phyloP scores from a whole-genome alignment of 2,888 invertebrate species.

The Chloromyia formosa region DNA sequence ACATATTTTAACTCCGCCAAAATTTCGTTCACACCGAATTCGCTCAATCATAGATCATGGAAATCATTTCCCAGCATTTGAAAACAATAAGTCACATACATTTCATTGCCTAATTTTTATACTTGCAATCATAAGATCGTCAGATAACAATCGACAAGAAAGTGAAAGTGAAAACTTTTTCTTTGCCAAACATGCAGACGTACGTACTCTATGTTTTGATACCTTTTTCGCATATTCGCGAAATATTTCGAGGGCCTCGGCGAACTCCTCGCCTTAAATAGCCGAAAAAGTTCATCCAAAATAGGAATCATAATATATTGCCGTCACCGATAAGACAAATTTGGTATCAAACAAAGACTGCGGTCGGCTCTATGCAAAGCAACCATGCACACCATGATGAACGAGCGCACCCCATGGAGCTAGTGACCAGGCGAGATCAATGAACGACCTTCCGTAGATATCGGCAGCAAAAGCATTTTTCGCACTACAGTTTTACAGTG shows the following conservation, averaged over 20 bases:
- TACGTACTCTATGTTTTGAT: not conserved
- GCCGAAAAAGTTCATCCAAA: not conserved
- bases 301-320: not conserved
- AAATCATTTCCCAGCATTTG: conserved; percentile 34
- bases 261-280: not conserved
- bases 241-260: not conserved
- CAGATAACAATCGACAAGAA: conserved; percentile 20
- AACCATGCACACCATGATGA: not conserved
- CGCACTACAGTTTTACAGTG: too few species aligned
- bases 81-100: conserved; percentile 34
- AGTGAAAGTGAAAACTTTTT: conserved; percentile 37
- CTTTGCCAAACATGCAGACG: not conserved
- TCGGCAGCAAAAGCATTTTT: not conserved
- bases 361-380: not conserved
- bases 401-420: conserved; percentile 21
- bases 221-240: conserved; percentile 27
- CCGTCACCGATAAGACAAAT: conserved; percentile 7
- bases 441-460: conserved; percentile 45
- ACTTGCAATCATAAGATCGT: conserved; percentile 34
- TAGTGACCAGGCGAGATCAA: conserved; percentile 39
- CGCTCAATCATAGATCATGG: not conserved
- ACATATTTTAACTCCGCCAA: too few species aligned
- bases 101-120: conserved; percentile 2
- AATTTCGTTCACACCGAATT: too few species aligned
- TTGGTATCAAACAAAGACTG: conserved; percentile 12